Base-by-base conservation (phyloP, 37 sponge, comb jelly and placozoan species). In the Agelas oroides region DNA sequence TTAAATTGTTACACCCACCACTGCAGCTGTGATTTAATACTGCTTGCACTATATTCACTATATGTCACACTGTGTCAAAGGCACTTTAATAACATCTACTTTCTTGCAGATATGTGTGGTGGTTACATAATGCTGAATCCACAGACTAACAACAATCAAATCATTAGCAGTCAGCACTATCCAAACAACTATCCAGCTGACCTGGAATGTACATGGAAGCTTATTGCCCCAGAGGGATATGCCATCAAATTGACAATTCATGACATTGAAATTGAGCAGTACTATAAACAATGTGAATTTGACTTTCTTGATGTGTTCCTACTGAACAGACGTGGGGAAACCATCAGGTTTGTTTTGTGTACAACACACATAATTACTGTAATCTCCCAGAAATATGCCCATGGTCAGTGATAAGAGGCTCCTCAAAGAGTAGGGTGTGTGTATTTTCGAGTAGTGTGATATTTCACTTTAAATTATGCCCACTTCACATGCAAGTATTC, bases 201-300 rank as follows among this genome's bases (percentile, higher is more conserved):
- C 21, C 15, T 53, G 5, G 82, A 81, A 13, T 88, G 82, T 25
- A 24, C 66, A 16, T 88, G 88, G 88, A 88, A 81, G 59, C 25
- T 88, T 14, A 37, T 5, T 8, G 77, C 65, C 1, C 75, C 88
- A 5, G 60, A 28, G 21, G 39, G 56, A 17, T 66, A 60, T 3
- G 20, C 39, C 35, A 18, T 88, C 5, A 28, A 20, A 14, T 23
- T 76, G 5, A 31, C 36, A n/a, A 58, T 88, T 16, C 27, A 65
- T 12, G 61, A 81, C 27, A 69, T 88, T 25, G 77, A 88, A 20
- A 37, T 80, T 1, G 88, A 86, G 55, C 24, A 53, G 60, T 24
- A 52, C 46, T n/a, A n/a, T n/a, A 13, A 31, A 23, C 1, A 25
- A 5, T 88, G 82, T 32, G 27, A 5, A 13, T 65, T 73, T 57